Conservation (phyloP, 2,113 vertebrate genomes). For the Gallinago jamesoni region DNA sequence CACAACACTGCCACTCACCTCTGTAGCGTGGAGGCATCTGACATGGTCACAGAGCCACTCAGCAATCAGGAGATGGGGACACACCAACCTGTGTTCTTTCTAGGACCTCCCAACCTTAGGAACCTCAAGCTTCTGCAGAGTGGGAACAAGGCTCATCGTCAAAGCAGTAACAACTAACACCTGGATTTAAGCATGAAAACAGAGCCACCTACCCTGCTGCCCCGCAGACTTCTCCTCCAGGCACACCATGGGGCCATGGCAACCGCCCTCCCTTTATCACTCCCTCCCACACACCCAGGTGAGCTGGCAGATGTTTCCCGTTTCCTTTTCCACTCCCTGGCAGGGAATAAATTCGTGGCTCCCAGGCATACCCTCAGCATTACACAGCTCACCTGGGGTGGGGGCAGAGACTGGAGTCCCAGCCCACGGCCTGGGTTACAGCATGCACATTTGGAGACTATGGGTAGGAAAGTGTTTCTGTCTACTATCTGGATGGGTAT, state of each 20-base stretch:
- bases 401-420: not conserved
- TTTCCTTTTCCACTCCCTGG: not conserved
- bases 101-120: rapidly evolving
- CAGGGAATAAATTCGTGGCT: not conserved
- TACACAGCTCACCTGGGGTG: not conserved
- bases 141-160: not conserved
- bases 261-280: not conserved
- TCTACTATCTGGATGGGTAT: rapidly evolving
- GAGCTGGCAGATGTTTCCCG: not conserved
- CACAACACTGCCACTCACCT: rapidly evolving
- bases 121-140: too few relatives aligned
- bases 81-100: not conserved
- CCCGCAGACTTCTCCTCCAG: rapidly evolving
- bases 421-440: rapidly evolving
- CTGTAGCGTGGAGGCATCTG: rapidly evolving
- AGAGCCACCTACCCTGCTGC: not conserved
- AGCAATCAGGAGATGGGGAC: rapidly evolving
- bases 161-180: rapidly evolving
- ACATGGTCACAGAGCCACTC: rapidly evolving
- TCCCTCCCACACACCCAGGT: not conserved
- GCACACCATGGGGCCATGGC: rapidly evolving
- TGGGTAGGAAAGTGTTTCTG: not conserved
- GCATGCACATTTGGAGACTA: rapidly evolving
- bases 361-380: too few relatives aligned
- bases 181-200: rapidly evolving